phyloP scores from a whole-genome alignment of 2,113 vertebrate genomes.

The Epinephelus fuscoguttatus region DNA sequence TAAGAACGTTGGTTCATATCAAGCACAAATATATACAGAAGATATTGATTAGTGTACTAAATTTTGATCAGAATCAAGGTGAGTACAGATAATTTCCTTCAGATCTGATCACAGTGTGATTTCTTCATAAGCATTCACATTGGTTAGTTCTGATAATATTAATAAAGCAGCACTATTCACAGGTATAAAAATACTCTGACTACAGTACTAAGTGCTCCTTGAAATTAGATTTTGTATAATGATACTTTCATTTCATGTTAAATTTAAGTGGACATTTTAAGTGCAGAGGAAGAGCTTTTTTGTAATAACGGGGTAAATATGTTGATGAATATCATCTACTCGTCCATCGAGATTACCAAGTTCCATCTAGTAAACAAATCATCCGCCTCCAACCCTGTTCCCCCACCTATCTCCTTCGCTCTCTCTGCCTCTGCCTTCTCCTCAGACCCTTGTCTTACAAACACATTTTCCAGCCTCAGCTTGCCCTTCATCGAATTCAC shows the following conservation, averaged over 20 bases:
- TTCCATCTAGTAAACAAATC: slow-evolving; percentile 61
- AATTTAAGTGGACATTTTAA: background rate
- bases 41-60: background rate
- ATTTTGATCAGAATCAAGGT: background rate
- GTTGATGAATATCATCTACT: slow-evolving; percentile 53
- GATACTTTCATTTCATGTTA: no score
- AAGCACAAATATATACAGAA: background rate
- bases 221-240: background rate
- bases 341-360: slow-evolving; percentile 49
- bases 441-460: slow-evolving; percentile 50
- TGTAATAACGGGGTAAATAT: background rate
- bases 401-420: background rate
- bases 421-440: slow-evolving; percentile 31
- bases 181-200: background rate
- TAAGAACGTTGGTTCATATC: background rate
- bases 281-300: slow-evolving; percentile 4
- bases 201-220: background rate
- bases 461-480: slow-evolving; percentile 55
- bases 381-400: background rate
- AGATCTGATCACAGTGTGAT: background rate
- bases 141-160: background rate
- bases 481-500: background rate
- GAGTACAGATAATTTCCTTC: slow-evolving; percentile 4
- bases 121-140: background rate
- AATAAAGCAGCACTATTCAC: slow-evolving; percentile 3